Evolutionary conservation across 2,113 vertebrate genomes (phyloP), one percentile per base, ranked within the genome.

Genomic region (Arothron firmamentum): DNA sequence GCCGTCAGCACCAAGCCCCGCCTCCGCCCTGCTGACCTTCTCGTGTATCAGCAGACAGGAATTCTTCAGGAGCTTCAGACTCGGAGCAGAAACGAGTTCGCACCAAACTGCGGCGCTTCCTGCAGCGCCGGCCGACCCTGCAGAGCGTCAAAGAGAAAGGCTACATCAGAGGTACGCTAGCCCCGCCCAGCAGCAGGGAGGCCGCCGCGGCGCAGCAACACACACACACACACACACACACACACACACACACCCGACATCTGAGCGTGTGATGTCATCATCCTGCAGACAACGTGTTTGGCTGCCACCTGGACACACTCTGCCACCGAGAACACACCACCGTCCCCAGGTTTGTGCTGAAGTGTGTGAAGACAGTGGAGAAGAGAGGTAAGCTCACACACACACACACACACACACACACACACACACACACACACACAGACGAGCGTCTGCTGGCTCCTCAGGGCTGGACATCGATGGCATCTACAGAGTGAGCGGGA

Each of bases 401-500:
- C n/a, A 47, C 38, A 48, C 10, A 43, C 57, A 49, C 56, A 52
- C 13, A 48, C 59, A 47, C 53, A 47, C 19, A 46, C 53, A 47
- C 42, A 48, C 53, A 47, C 19, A 46, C 53, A 47, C 42, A 48
- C 45, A 59, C 16, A 28, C 9, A 45, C 20, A 52, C 15, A 45
- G 23, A 38, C 5, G 28, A 11, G 23, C 14, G 46, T 42, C 47
- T 59, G 15, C 41, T 59, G 10, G 56, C 6, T 74, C 19, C 52
- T 45, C 72, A 94, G 94, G 94, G 70, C 79, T 98, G 80, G 92
- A 94, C 53, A 90, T 94, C 0, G 96, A 98, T 0, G 95, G 96
- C 21, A 90, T 98, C 53, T 98, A 98, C 87, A 89, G 96, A 65
- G 93, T 98, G 66, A 97, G 92, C 0, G 96, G 96, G 9, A 98